phyloP scores from a whole-genome alignment of 2,797 vertebrate species.

The Smutsia gigantea region DNA sequence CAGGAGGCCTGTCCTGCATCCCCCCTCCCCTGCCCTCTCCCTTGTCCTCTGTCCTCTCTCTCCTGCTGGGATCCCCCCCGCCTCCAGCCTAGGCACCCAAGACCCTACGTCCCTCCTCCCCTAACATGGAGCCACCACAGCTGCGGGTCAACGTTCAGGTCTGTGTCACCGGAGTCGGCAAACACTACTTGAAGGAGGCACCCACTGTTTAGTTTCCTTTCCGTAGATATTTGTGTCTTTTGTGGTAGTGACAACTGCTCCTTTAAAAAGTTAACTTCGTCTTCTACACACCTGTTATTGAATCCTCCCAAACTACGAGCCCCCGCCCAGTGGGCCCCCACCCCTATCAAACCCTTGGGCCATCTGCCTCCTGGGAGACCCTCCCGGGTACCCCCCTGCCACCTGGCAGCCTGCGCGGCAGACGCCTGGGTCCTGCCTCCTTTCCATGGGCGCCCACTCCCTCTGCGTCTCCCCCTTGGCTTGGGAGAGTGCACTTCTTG shows the following conservation, averaged over 20 bases:
- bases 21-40: too few species aligned
- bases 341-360: not conserved
- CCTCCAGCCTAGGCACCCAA: not conserved
- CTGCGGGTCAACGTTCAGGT: not conserved
- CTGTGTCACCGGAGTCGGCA: not conserved
- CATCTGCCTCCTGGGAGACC: not conserved
- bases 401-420: not conserved
- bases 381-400: not conserved
- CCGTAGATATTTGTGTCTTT: accelerated
- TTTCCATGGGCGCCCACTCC: not conserved
- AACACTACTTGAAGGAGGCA: not conserved
- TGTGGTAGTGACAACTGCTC: not conserved
- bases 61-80: too few species aligned
- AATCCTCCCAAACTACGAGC: not conserved
- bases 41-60: not conserved
- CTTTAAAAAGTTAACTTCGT: not conserved
- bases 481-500: too few species aligned
- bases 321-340: too few species aligned
- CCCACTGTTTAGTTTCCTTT: not conserved
- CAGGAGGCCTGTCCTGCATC: not conserved
- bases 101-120: not conserved
- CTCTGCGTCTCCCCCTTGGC: too few species aligned
- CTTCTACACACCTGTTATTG: not conserved
- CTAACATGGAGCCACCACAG: not conserved
- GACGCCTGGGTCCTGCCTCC: not conserved